Percentiles rank a stretch among this genome's conserved stretches.
Conservation (phyloP, 2,888 invertebrate species). For the Drosophila neotestacea region DNA sequence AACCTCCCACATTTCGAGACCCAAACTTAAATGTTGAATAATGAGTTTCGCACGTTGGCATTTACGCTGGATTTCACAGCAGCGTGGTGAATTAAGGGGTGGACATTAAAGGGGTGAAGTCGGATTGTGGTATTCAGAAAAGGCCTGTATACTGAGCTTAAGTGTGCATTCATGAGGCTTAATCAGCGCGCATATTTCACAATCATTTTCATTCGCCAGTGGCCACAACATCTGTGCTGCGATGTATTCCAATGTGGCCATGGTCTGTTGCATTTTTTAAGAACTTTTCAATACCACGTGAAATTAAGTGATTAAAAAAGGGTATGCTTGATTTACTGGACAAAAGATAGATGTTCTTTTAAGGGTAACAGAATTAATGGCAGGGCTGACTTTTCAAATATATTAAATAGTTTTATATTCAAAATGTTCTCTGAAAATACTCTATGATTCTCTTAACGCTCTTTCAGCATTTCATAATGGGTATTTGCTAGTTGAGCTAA, state of each 20-base stretch:
- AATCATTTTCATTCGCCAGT: slow-evolving; percentile 43
- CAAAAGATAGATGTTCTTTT: no score
- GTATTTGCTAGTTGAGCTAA: not conserved
- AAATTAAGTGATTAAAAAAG: not conserved
- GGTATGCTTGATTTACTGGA: no score
- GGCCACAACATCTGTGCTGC: slow-evolving; percentile 46
- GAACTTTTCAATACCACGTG: slow-evolving; percentile 23
- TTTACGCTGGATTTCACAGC: slow-evolving; percentile 22
- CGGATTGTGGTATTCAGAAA: slow-evolving; percentile 21
- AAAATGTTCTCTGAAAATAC: no score
- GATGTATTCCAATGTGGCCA: slow-evolving; percentile 23
- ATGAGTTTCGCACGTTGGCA: slow-evolving; percentile 58
- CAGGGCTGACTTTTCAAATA: no score
- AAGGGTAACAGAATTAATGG: no score
- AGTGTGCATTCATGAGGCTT: slow-evolving; percentile 62
- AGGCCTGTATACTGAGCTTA: slow-evolving; percentile 43
- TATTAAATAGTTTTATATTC: no score
- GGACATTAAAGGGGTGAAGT: not conserved
- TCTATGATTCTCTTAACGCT: no score
- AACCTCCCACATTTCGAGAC: slow-evolving; percentile 29
- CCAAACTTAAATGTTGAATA: slow-evolving; percentile 68
- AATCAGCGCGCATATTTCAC: slow-evolving; percentile 63
- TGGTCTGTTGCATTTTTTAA: slow-evolving; percentile 30
- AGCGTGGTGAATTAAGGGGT: not conserved
- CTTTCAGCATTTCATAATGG: not conserved